phyloP scores from a whole-genome alignment of 92 coral and sea anemone genomes.

The Bergia puertoricense region DNA sequence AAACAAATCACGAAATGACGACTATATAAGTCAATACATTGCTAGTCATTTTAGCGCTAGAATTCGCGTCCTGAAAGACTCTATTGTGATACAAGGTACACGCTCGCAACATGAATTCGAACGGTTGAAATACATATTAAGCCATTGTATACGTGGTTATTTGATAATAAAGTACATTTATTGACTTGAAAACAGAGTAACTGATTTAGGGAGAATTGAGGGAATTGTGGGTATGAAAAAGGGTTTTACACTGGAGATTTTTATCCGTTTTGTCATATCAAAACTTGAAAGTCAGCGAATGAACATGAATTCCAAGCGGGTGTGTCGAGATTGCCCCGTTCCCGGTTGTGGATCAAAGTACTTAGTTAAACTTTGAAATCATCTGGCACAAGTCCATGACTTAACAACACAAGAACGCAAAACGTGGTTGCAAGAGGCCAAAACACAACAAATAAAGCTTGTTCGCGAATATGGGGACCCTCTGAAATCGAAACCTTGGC shows the following conservation, averaged over 20 bases:
- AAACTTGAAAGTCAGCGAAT: too few species aligned
- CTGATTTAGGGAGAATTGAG: not conserved
- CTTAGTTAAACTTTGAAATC: too few species aligned
- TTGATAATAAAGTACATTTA: slow-evolving; percentile 8
- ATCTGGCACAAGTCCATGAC: too few species aligned
- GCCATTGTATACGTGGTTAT: slow-evolving; percentile 3
- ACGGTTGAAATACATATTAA: not conserved
- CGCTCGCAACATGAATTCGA: slow-evolving; percentile 8
- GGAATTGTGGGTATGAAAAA: not conserved
- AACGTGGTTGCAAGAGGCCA: slow-evolving; percentile 35
- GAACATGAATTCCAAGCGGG: slow-evolving; percentile 10
- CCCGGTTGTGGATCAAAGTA: too few species aligned
- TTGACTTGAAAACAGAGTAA: not conserved
- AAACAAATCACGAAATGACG: slow-evolving; percentile 37
- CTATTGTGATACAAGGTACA: slow-evolving; percentile 15
- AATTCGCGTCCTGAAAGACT: not conserved
- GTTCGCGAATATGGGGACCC: slow-evolving; percentile 17
- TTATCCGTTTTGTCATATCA: not conserved
- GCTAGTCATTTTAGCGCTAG: slow-evolving; percentile 13
- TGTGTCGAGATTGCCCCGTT: slow-evolving; percentile 20
- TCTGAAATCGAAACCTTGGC: not conserved
- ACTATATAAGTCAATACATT: slow-evolving; percentile 29
- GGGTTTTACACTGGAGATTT: not conserved
- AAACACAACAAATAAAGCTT: slow-evolving; percentile 32
- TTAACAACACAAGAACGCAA: slow-evolving; percentile 23